Conservation (phyloP, 30 jellyfish, hydroid and myxozoan genomes). For the Aurelia coerulea region DNA sequence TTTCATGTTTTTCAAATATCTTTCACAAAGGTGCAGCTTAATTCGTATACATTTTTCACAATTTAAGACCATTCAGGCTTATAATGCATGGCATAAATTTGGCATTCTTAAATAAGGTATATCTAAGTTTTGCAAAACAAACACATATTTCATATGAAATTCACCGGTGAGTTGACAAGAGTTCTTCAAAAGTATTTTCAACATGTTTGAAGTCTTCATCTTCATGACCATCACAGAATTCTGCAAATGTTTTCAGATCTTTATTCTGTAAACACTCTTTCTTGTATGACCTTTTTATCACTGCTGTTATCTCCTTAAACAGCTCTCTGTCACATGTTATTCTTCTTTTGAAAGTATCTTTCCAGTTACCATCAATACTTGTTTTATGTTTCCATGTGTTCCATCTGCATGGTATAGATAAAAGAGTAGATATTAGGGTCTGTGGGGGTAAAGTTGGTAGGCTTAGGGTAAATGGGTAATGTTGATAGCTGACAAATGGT, state of each 20-base stretch:
- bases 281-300: slow-evolving; percentile 25
- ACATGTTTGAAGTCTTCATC: slow-evolving; percentile 24
- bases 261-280: slow-evolving; percentile 38
- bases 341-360: slow-evolving; percentile 40
- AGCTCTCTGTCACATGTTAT: slow-evolving; percentile 40
- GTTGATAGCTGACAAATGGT: no score
- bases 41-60: no score
- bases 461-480: no score
- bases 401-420: slow-evolving; percentile 30
- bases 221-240: slow-evolving; percentile 26
- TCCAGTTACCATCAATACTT: slow-evolving; percentile 24
- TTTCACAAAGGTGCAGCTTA: no score
- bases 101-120: no score
- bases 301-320: neutral
- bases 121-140: no score
- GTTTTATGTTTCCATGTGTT: slow-evolving; percentile 28
- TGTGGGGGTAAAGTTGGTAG: no score
- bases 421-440: neutral
- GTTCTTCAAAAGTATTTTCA: slow-evolving; percentile 23
- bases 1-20: no score
- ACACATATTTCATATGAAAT: neutral
- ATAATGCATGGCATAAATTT: no score
- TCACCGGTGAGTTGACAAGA: slow-evolving; percentile 31
- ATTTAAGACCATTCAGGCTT: no score
- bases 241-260: slow-evolving; percentile 40